Percentiles rank a stretch among this genome's conserved stretches.
Evolutionary conservation across 1,140 invertebrate genomes (phyloP).

Genomic region (Pygmarrhopalites habei): DNA sequence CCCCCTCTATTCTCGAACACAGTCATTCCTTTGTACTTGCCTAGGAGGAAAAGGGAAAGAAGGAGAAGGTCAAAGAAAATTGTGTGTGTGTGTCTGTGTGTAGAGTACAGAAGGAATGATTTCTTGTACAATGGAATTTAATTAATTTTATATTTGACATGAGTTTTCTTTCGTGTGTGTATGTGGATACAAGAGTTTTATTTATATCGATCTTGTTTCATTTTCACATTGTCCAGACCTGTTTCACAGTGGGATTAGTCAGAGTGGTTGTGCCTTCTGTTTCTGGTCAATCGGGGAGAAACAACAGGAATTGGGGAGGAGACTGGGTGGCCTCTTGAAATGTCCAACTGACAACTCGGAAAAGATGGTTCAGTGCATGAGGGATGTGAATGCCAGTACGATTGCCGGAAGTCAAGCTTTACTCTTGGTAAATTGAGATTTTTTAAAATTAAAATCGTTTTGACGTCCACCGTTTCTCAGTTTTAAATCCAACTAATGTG

Average conservation of each 20-base stretch:
- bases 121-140: too few species aligned
- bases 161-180: too few species aligned
- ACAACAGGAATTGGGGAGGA: constrained; percentile 6
- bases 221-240: constrained; percentile 5
- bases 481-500: too few species aligned
- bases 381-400: constrained; percentile 8
- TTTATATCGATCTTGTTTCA: neutral
- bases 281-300: constrained; percentile 36
- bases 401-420: constrained; percentile 19
- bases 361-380: constrained; percentile 27
- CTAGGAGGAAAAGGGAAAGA: too few species aligned
- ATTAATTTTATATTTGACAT: too few species aligned
- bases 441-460: too few species aligned
- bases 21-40: too few species aligned
- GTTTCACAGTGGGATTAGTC: constrained; percentile 33
- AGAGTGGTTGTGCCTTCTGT: constrained; percentile 35
- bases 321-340: constrained; percentile 12
- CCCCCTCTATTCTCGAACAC: too few species aligned
- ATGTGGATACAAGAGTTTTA: neutral
- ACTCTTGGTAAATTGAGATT: constrained; percentile 30
- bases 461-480: too few species aligned
- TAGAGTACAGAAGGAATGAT: too few species aligned
- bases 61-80: too few species aligned
- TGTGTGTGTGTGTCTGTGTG: too few species aligned
- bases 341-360: constrained; percentile 19